Evolutionary conservation across 1,140 invertebrate genomes (phyloP).

Genomic region (Zaprionus davidi): DNA sequence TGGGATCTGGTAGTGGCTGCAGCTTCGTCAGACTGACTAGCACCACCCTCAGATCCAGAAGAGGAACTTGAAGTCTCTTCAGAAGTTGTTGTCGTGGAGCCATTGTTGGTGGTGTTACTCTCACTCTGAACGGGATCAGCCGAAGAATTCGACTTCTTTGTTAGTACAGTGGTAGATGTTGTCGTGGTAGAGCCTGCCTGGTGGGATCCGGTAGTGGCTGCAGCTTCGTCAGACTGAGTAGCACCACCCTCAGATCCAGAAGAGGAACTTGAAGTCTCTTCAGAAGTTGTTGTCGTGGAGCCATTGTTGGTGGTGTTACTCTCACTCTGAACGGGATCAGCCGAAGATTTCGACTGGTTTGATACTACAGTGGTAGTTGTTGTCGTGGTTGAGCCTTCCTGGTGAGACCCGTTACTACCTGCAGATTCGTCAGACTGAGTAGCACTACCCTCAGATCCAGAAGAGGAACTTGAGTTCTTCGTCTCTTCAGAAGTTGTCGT

Average conservation of each 20-base stretch:
- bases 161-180: neutral
- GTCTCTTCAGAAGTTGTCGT: neutral
- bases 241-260: neutral
- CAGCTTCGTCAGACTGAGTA: neutral
- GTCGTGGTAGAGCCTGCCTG: constrained; percentile 1
- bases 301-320: neutral
- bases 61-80: neutral
- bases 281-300: neutral
- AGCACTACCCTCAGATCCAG: neutral
- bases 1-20: neutral
- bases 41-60: neutral
- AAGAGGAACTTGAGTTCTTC: neutral
- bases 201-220: no score
- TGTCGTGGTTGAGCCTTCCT: constrained; percentile 16
- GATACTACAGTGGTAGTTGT: constrained; percentile 18
- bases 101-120: constrained; percentile 3
- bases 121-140: constrained; percentile 14
- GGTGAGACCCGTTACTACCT: neutral
- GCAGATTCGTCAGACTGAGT: neutral
- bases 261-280: neutral
- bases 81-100: constrained; percentile 5
- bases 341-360: neutral
- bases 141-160: neutral
- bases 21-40: neutral
- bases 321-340: neutral